These are phyloP conservation scores for Apodemus sylvaticus DNA, from an alignment of 2,113 vertebrate species.

Conservation along the genomic window DNA sequence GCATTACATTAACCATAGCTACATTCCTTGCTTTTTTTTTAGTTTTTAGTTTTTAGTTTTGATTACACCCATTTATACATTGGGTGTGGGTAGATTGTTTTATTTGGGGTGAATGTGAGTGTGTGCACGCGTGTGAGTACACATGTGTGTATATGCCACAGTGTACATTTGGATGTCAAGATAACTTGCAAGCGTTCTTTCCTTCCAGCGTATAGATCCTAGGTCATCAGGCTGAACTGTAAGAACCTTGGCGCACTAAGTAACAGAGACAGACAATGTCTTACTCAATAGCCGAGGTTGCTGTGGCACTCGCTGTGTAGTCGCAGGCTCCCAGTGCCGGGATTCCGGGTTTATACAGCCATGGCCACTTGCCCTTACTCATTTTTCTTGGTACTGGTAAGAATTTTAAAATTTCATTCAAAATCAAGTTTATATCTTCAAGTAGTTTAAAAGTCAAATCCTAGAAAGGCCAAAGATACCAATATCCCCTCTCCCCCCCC, in stretches of 20 bases:
- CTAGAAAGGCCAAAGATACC: not conserved
- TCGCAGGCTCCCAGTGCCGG: not conserved
- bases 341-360: not conserved
- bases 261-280: not conserved
- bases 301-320: not conserved
- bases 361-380: not conserved
- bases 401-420: not conserved
- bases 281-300: not conserved
- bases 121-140: not conserved
- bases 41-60: not conserved
- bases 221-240: not conserved
- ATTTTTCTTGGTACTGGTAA: not conserved
- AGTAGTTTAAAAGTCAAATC: not conserved
- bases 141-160: not conserved
- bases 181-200: not conserved
- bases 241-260: not conserved
- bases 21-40: not conserved
- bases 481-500: not conserved
- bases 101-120: not conserved
- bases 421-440: not conserved
- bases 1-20: not conserved
- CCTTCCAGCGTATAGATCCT: not conserved
- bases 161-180: not conserved
- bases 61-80: not conserved
- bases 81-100: too few relatives aligned